Evolutionary conservation across 2,113 vertebrate genomes (phyloP).

Genomic region (Crypturellus undulatus): DNA sequence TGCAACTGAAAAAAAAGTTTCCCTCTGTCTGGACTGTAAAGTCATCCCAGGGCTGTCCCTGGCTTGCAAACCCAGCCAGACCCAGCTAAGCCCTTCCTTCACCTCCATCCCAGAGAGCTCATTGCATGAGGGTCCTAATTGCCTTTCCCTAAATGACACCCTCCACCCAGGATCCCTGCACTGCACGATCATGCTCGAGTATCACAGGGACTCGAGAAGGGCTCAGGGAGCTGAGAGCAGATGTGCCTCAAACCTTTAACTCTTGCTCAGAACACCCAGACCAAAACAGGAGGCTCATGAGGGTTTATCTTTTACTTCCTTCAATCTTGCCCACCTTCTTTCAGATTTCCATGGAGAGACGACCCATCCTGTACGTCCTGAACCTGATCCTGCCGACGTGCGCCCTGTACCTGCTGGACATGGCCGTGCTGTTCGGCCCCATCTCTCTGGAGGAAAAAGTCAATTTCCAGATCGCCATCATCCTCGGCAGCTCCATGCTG

Average conservation of each 20-base stretch:
- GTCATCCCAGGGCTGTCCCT: no score
- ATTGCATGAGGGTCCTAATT: no score
- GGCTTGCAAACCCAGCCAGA: no score
- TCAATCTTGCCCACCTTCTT: background rate
- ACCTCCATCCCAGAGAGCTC: no score
- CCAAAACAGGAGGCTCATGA: no score
- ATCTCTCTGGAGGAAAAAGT: constrained; percentile 77
- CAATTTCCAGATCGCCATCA: constrained; percentile 82
- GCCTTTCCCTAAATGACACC: no score
- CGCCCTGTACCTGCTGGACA: constrained; percentile 79
- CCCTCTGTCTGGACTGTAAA: no score
- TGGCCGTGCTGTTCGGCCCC: constrained; percentile 77
- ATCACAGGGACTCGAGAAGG: no score
- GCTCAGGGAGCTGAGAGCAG: background rate
- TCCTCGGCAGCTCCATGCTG: constrained; percentile 83
- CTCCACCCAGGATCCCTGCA: background rate
- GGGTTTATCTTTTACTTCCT: background rate
- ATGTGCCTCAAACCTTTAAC: background rate
- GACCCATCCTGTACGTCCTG: constrained; percentile 77
- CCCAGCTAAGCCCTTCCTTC: no score
- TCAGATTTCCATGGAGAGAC: constrained; percentile 77
- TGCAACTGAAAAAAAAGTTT: no score
- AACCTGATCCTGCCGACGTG: constrained; percentile 80
- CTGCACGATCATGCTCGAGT: no score
- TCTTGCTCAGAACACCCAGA: background rate